Evolutionary conservation across 2,113 vertebrate genomes (phyloP), one percentile per base, ranked within the genome.

Genomic region (Paradisaea rubra): DNA sequence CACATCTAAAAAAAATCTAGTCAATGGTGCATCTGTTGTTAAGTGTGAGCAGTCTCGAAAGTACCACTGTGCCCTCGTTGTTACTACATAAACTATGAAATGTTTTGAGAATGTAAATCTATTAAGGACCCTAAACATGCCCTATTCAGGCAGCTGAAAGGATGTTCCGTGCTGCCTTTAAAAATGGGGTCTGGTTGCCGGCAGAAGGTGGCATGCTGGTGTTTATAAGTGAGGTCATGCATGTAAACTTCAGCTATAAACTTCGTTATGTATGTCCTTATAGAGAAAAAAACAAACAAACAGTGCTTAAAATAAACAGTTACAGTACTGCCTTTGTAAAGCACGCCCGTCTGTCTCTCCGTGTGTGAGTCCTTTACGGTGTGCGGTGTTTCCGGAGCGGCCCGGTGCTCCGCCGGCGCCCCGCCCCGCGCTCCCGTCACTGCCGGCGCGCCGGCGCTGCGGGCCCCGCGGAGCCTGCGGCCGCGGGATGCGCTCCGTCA

Each of bases 401-500:
- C 33, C 6, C 56, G 56, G 9, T 4, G 1, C 6, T 3, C 4
- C 6, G 21, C 31, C 17, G 33, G 50, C 27, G 37, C 39, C 18
- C 68, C 69, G 49, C 69, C 81, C 69, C 28, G 33, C 61, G 33
- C 37, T 49, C 60, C 60, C 70, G 50, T 24, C 27, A 2, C 39
- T 13, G 49, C 57, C 22, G 7, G 14, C 15, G 57, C 47, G 35
- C 53, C 18, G 39, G 73, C 73, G 56, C 70, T 3, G 19, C 13
- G 30, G 19, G 42, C 16, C n/a, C 21, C 4, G 11, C 25, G 7
- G 13, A 11, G 24, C 18, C 22, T 39, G 39, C 39, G 11, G 42
- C 12, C 33, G 49, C 14, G 69, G 41, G 30, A 99, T 99, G 99
- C 96, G 99, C 7, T 99, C 99, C 1, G 96, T 99, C 20, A 99